phyloP scores from a whole-genome alignment of 2,113 vertebrate genomes.

The Clinocottus analis region DNA sequence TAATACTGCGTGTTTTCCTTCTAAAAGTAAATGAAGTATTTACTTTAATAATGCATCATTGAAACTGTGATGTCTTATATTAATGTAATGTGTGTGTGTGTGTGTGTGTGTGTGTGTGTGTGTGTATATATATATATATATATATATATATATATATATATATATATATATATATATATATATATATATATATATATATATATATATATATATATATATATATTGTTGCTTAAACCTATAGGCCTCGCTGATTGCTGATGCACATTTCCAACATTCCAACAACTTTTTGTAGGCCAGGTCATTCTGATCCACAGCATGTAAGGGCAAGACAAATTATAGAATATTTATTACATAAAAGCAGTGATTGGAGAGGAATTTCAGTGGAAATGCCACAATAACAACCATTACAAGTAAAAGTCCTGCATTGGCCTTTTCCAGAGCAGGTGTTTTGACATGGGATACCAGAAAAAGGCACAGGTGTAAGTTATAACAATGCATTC shows the following conservation, averaged over 20 bases:
- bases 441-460: background rate
- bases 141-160: too few species aligned
- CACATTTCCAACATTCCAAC: too few species aligned
- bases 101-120: too few species aligned
- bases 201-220: too few species aligned
- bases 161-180: too few species aligned
- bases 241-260: background rate
- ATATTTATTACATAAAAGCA: background rate
- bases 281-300: background rate
- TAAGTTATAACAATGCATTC: background rate
- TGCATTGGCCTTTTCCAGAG: background rate
- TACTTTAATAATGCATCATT: background rate
- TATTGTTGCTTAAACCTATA: background rate
- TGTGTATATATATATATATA: too few species aligned
- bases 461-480: background rate
- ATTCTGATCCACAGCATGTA: background rate
- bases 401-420: background rate
- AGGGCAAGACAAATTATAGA: background rate
- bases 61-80: background rate
- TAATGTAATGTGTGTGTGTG: background rate
- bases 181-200: too few species aligned
- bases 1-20: background rate
- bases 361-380: background rate
- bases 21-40: background rate
- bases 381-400: background rate